Conservation (phyloP, 2,888 invertebrate genomes). For the Yponomeuta evonymella region DNA sequence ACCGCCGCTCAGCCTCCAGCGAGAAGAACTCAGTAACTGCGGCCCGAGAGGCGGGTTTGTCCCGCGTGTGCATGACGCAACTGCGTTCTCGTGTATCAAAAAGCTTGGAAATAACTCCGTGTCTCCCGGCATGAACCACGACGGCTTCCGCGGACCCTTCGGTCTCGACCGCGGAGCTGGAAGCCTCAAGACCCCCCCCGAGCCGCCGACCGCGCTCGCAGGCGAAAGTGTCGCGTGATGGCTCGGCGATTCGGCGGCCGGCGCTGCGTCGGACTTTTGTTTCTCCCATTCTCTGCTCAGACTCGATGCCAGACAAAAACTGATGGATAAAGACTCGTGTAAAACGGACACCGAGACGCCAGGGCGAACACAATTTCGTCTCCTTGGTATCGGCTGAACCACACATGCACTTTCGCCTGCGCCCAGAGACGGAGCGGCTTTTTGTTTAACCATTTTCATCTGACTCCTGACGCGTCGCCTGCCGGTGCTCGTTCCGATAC, state of each 20-base stretch:
- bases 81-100: too few species aligned
- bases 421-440: conserved; percentile 29
- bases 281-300: conserved; percentile 38
- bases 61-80: too few species aligned
- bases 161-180: conserved; percentile 9
- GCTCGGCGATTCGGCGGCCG: conserved; percentile 30
- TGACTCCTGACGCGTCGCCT: neutral
- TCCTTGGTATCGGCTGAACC: conserved; percentile 57
- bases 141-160: neutral
- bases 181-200: neutral
- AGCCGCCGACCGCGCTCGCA: conserved; percentile 1
- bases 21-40: too few species aligned
- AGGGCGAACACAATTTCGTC: conserved; percentile 38
- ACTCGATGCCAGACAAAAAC: conserved; percentile 36
- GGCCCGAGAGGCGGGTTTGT: too few species aligned
- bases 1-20: too few species aligned
- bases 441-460: neutral
- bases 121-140: too few species aligned
- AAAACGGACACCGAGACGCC: conserved; percentile 38
- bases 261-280: conserved; percentile 23
- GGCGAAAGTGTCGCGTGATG: conserved; percentile 66
- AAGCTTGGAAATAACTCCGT: too few species aligned
- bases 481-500: neutral
- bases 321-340: conserved; percentile 19
- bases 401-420: conserved; percentile 71